Percentiles rank a stretch among this genome's conserved stretches.
These are phyloP conservation scores for Enteromius argenteus DNA, from an alignment of 2,797 vertebrate species.

Conservation along the genomic window DNA sequence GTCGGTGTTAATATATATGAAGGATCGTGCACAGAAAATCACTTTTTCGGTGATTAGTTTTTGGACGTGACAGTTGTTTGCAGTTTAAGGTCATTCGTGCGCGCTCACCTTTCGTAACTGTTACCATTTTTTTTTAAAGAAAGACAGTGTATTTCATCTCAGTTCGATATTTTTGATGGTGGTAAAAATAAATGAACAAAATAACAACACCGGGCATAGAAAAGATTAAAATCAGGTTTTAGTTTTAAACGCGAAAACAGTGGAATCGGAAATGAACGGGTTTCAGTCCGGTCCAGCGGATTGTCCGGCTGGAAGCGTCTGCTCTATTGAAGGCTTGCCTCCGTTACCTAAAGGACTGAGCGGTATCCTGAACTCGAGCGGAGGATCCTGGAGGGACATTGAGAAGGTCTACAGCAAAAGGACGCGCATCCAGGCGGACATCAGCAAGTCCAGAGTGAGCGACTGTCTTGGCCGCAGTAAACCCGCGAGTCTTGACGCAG, in stretches of 20 bases:
- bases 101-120: background rate
- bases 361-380: constrained; percentile 83
- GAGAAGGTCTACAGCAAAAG: constrained; percentile 83
- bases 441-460: constrained; percentile 74
- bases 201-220: background rate
- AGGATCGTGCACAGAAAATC: background rate
- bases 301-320: constrained; percentile 61
- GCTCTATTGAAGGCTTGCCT: constrained; percentile 75
- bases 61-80: background rate
- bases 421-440: constrained; percentile 82
- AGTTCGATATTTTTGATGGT: background rate
- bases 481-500: constrained; percentile 79
- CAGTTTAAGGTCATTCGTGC: background rate
- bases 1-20: background rate
- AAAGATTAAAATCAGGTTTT: background rate
- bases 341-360: constrained; percentile 83
- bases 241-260: background rate
- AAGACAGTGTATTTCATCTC: background rate
- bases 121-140: too few relatives aligned
- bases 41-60: background rate
- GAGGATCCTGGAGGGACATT: constrained; percentile 83
- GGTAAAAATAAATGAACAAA: background rate
- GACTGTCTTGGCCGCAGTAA: constrained; percentile 64
- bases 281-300: constrained; percentile 62
- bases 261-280: constrained; percentile 62